Percentiles rank a stretch among this genome's conserved stretches.
Evolutionary conservation across 2,888 invertebrate species (phyloP).

Genomic region (Tricholauxania praeusta): DNA sequence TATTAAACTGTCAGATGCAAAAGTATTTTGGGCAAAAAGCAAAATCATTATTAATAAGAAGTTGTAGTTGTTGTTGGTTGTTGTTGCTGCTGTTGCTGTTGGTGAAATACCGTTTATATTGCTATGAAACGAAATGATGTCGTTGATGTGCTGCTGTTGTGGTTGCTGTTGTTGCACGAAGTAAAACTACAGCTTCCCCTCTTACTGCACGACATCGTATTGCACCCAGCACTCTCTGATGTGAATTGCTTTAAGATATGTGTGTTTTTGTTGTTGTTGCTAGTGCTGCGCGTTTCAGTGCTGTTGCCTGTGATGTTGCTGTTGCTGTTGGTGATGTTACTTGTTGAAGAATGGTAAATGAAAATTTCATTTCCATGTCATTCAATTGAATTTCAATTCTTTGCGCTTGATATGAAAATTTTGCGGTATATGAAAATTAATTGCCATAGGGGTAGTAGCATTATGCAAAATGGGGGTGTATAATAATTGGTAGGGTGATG

Average conservation of each 20-base stretch:
- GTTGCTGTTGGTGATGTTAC: background rate
- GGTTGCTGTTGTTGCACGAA: constrained; percentile 16
- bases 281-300: background rate
- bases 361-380: constrained; percentile 35
- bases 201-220: no score
- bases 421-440: constrained; percentile 25
- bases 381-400: constrained; percentile 29
- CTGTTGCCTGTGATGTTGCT: background rate
- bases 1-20: constrained; percentile 69
- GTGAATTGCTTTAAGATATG: constrained; percentile 20
- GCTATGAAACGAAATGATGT: constrained; percentile 23
- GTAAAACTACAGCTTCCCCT: background rate
- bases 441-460: constrained; percentile 12
- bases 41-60: constrained; percentile 30
- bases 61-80: constrained; percentile 6
- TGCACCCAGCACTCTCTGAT: no score
- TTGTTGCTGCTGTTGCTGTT: constrained; percentile 16
- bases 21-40: constrained; percentile 55
- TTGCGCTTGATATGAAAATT: constrained; percentile 20
- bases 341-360: constrained; percentile 24
- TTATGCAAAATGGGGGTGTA: no score
- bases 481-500: no score
- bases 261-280: background rate
- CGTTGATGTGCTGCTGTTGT: background rate
- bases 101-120: constrained; percentile 11